Conservation (phyloP, 1,140 invertebrate species). For the Pogonomyrmex californicus region DNA sequence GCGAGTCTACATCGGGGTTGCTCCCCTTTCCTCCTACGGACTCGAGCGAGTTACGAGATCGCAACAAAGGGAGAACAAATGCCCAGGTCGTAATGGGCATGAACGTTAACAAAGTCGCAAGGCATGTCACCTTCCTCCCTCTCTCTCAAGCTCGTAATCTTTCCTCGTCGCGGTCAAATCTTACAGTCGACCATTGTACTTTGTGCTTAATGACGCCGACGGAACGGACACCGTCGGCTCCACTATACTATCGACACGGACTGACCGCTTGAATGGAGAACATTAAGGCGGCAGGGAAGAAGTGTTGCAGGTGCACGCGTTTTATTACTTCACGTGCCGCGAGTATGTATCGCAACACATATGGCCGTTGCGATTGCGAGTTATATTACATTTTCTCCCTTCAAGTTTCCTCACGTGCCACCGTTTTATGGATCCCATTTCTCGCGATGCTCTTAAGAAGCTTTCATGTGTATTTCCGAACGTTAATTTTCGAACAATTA, state of each 20-base stretch:
- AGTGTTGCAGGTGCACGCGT: constrained; percentile 31
- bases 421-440: constrained; percentile 13
- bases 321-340: constrained; percentile 62
- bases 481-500: constrained; percentile 45
- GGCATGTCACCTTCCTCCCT: constrained; percentile 23
- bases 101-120: constrained; percentile 57
- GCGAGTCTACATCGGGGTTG: background rate
- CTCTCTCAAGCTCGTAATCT: constrained; percentile 37
- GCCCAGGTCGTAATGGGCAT: constrained; percentile 30
- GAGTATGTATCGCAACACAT: background rate
- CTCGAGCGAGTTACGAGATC: constrained; percentile 33
- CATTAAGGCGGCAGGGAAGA: background rate
- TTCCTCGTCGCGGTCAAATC: constrained; percentile 36
- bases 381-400: constrained; percentile 27
- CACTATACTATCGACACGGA: constrained; percentile 6
- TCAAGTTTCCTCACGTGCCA: background rate
- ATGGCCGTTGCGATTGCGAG: constrained; percentile 40
- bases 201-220: constrained; percentile 50
- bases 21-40: background rate
- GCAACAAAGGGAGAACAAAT: constrained; percentile 50
- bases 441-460: background rate
- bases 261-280: constrained; percentile 2
- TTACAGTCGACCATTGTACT: constrained; percentile 47
- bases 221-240: constrained; percentile 23
- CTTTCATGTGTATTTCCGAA: background rate